Base-by-base conservation (phyloP, 2,113 vertebrate genomes). In the Cariama cristata region DNA sequence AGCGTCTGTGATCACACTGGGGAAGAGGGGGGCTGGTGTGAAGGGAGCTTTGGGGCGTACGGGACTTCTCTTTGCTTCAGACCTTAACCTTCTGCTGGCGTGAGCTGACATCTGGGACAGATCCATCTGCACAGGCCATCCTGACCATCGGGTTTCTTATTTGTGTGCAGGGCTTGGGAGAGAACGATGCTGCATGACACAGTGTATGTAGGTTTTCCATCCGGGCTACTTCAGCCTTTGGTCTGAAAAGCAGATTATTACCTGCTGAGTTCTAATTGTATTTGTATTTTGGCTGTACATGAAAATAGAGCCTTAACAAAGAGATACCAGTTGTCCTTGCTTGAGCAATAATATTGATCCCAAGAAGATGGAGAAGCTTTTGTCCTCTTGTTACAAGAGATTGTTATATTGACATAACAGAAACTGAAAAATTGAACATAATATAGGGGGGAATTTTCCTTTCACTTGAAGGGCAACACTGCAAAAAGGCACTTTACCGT, bases 321-420 rank as follows among this genome's bases (percentile, higher is more conserved):
- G 45, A 67, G 30, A 23, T 47, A 47, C 11, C 32, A 45, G 8
- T 85, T 96, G 63, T 60, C 50, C 45, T 94, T 91, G 63, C 38
- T 84, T 80, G 28, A 86, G 73, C 55, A 88, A 50, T 69, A 90
- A 42, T 94, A 97, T 77, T 74, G 90, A 96, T 97, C 58, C 14
- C 42, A 53, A 64, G 38, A 85, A 89, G 64, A 60, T 33, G 49
- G 66, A 76, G 32, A 62, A 84, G 49, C 59, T 91, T 95, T 91
- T 96, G 69, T 95, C 33, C 30, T 67, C 64, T 84, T 89, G 14
- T 93, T 97, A 64, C n/a, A 85, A 68, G 73, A 62, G 27, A 58
- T 23, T 56, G 40, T 66, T 90, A 40, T 77, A 79, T 91, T 93
- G 80, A 92, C 44, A 22, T 44, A 77, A 58, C 24, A 85, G 64